Evolutionary conservation across 2,113 vertebrate species (phyloP).

Genomic region (Ovis aries): DNA sequence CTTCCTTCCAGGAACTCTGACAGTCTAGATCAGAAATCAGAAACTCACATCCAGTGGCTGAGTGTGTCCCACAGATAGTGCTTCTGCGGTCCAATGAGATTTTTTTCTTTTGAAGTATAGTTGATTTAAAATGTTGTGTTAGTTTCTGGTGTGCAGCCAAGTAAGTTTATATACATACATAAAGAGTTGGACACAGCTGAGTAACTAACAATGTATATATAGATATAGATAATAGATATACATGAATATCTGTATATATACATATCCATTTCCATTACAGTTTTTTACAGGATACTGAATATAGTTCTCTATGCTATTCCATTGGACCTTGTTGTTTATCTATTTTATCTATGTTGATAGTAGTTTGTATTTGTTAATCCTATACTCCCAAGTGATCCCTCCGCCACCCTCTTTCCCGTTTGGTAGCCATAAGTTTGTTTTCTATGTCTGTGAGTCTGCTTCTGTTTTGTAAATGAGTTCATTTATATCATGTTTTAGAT

Average conservation of each 20-base stretch:
- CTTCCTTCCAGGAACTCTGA: not conserved
- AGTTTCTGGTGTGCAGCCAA: not conserved
- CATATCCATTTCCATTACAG: not conserved
- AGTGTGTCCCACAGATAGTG: too few relatives aligned
- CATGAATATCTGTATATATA: not conserved
- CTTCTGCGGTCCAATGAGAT: not conserved
- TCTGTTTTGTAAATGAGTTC: not conserved
- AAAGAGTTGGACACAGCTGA: not conserved
- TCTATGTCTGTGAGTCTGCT: not conserved
- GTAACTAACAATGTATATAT: not conserved
- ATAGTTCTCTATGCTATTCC: not conserved
- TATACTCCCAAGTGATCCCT: not conserved
- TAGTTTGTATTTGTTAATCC: not conserved
- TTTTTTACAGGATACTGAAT: not conserved
- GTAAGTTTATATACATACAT: not conserved
- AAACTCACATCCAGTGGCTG: not conserved
- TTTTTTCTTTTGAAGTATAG: not conserved
- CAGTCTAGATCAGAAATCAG: not conserved
- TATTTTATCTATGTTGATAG: not conserved
- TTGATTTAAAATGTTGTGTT: not conserved
- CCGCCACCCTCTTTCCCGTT: not conserved
- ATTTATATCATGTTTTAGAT: not conserved
- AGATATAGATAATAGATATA: not conserved
- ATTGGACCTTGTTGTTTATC: not conserved
- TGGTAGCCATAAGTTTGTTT: not conserved